Conservation (phyloP, 2,888 invertebrate genomes). For the Epinotia bilunana region DNA sequence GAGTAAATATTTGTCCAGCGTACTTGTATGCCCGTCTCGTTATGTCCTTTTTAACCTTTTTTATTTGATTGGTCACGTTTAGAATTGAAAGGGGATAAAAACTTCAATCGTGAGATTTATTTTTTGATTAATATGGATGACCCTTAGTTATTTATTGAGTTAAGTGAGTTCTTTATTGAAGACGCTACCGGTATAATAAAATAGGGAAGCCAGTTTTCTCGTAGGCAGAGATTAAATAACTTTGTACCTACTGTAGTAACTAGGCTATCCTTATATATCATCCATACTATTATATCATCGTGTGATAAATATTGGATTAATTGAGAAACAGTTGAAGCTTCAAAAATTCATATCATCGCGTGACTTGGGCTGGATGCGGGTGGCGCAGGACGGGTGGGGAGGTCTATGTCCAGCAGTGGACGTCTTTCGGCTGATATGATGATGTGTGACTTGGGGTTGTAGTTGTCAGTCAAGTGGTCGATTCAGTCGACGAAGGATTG, state of each 20-base stretch:
- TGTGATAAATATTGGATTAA: too few relatives aligned
- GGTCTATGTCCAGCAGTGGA: too few relatives aligned
- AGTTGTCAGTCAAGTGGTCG: too few relatives aligned
- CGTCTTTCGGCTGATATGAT: too few relatives aligned
- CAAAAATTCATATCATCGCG: too few relatives aligned
- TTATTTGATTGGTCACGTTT: conserved; percentile 44
- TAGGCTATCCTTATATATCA: too few relatives aligned
- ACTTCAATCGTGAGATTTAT: conserved; percentile 13
- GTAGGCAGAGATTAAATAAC: neutral
- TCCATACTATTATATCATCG: too few relatives aligned
- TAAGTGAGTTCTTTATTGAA: conserved; percentile 2
- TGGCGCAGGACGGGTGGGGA: too few relatives aligned
- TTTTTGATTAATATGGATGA: conserved; percentile 40
- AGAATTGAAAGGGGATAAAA: conserved; percentile 32
- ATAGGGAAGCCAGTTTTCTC: conserved; percentile 6
- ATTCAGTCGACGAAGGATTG: too few relatives aligned
- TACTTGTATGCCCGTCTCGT: conserved; percentile 61
- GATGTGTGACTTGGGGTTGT: too few relatives aligned
- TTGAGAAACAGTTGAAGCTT: too few relatives aligned
- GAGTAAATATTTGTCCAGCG: conserved; percentile 63
- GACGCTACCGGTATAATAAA: conserved; percentile 14
- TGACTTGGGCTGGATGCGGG: too few relatives aligned
- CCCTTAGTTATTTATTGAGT: conserved; percentile 23
- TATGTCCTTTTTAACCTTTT: conserved; percentile 49
- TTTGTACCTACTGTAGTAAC: neutral